phyloP scores from a whole-genome alignment of 2,113 vertebrate species.

The Sturnus vulgaris region DNA sequence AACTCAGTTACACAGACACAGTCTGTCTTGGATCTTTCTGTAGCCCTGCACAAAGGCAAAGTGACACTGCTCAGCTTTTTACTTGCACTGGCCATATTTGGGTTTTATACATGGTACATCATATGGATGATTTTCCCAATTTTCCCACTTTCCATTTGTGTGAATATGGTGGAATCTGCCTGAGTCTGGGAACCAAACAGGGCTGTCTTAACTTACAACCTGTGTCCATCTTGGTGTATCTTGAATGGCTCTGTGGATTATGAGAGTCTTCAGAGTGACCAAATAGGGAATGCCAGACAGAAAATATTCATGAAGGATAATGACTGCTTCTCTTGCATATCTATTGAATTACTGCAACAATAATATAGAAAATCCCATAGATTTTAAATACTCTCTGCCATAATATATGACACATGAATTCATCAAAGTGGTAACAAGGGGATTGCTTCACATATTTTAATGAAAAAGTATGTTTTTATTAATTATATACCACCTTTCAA shows the following conservation, averaged over 20 bases:
- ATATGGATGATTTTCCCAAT: not conserved
- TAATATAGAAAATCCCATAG: not conserved
- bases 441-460: not conserved
- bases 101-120: not conserved
- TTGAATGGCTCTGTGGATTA: not conserved
- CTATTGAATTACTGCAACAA: slow-evolving; percentile 1
- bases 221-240: not conserved
- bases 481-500: slow-evolving; percentile 39
- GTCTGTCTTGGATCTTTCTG: not conserved
- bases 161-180: not conserved
- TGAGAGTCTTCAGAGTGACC: not conserved
- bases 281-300: not conserved
- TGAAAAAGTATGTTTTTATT: not conserved
- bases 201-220: not conserved
- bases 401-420: not conserved
- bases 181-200: not conserved
- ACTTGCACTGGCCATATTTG: not conserved
- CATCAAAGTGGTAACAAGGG: not conserved
- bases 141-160: not conserved
- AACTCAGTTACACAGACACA: not conserved
- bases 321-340: not conserved
- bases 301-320: not conserved
- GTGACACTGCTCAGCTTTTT: not conserved
- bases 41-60: not conserved
- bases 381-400: slow-evolving; percentile 23